A percentile compares a stretch with the other conserved stretches of the same genome.
phyloP scores from a whole-genome alignment of 53 echinoderm and acorn worm genomes.

The Luidia sarsii region DNA sequence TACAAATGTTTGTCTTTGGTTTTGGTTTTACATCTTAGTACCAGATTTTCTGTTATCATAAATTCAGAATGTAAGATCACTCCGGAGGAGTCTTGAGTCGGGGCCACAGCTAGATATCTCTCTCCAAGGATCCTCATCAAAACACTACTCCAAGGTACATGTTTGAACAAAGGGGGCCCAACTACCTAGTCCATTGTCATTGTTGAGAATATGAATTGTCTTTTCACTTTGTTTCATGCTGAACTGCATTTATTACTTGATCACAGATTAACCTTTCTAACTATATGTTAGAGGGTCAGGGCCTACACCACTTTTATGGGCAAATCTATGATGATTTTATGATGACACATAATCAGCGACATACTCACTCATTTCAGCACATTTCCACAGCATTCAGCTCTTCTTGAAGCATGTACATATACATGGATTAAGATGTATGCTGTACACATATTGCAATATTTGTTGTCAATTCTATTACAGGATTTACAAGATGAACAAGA shows the following conservation, averaged over 20 bases:
- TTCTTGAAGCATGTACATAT: too few relatives aligned
- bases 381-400: not conserved
- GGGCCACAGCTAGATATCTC: conserved; percentile 8
- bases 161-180: not conserved
- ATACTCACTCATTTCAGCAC: too few relatives aligned
- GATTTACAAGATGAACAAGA: conserved; percentile 70
- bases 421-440: too few relatives aligned
- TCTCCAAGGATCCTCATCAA: not conserved
- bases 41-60: not conserved
- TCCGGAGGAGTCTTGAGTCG: conserved; percentile 32
- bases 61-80: conserved; percentile 24
- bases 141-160: conserved; percentile 46
- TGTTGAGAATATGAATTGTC: not conserved
- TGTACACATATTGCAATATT: not conserved
- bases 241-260: not conserved
- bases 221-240: not conserved
- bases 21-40: not conserved
- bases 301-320: too few relatives aligned
- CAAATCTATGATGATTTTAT: too few relatives aligned
- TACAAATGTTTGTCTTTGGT: too few relatives aligned
- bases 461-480: conserved; percentile 25
- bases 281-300: too few relatives aligned
- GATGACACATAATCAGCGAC: too few relatives aligned
- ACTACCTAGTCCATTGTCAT: not conserved
- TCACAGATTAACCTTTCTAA: too few relatives aligned